Evolutionary conservation across 2,888 invertebrate species (phyloP), one percentile per base, ranked within the genome.

Genomic region (Adelphocoris suturalis): DNA sequence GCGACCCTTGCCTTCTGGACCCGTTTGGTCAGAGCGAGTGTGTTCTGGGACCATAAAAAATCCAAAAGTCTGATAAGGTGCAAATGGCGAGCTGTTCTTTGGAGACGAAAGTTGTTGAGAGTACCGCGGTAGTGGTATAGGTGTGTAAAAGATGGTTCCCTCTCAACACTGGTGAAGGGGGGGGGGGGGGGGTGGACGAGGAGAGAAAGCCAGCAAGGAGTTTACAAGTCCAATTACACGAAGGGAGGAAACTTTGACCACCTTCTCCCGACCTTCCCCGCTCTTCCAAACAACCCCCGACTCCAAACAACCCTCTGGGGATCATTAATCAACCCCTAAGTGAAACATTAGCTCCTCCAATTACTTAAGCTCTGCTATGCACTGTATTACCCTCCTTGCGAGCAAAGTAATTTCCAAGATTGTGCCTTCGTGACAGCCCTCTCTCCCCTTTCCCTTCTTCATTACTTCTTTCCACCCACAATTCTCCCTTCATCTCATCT

Each of bases 311-410:
- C 85, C 81, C 81, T 81, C 68, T 55, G 52, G 89, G 86, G 90
- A 90, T 90, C 90, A 90, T 90, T 89, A 90, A 90, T 90, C 90
- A 90, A 90, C 89, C 37, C 81, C 90, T 90, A 90, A 90, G 90
- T 90, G 90, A 90, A 90, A 90, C 90, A 90, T 90, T 90, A 90
- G 90, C 90, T 90, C 90, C 84, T 90, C 90, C 90, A 90, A 90
- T 90, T 90, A 90, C 90, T 90, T 90, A 90, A 90, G 89, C 90
- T 80, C 85, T 75, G 86, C 86, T 80, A 75, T 75, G 82, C 89
- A 89, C 89, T 89, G 89, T 75, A 89, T 89, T 89, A 89, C 89
- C 89, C 57, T 48, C 19, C 82, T 19, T 55, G 55, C 47, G 48
- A 81, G 81, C 81, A 81, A 81, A 81, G 81, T 86, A 86, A 86